phyloP scores from a whole-genome alignment of 2,888 invertebrate species.

The Perdita meconis region DNA sequence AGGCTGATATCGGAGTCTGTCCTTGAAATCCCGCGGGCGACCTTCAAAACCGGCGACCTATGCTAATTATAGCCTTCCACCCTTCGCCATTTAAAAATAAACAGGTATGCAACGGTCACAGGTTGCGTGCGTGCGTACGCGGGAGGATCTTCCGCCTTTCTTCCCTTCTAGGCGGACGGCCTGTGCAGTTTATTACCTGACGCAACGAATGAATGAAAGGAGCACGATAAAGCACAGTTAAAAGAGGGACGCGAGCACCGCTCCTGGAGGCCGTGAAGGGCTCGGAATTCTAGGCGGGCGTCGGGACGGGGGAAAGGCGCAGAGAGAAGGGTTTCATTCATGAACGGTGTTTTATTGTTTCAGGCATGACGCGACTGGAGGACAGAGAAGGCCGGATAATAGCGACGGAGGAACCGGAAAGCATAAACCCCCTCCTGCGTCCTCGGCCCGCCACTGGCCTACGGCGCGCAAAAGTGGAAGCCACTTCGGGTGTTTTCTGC shows the following conservation, averaged over 20 bases:
- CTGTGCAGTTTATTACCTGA: slow-evolving; percentile 73
- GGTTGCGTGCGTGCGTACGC: slow-evolving; percentile 9
- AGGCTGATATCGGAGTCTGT: no score
- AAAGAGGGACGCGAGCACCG: slow-evolving; percentile 73
- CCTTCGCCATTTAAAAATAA: slow-evolving; percentile 57
- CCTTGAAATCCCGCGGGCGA: slow-evolving; percentile 42
- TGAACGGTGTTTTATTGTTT: slow-evolving; percentile 82
- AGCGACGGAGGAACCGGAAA: slow-evolving; percentile 81
- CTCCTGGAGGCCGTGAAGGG: slow-evolving; percentile 61
- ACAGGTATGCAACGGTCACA: slow-evolving; percentile 38
- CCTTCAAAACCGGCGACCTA: slow-evolving; percentile 42
- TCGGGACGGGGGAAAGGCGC: slow-evolving; percentile 54
- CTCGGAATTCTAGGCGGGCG: slow-evolving; percentile 47
- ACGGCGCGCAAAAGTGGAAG: slow-evolving; percentile 74
- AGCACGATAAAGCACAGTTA: slow-evolving; percentile 76
- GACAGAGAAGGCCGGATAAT: slow-evolving; percentile 77
- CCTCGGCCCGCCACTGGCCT: no score
- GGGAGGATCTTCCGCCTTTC: slow-evolving; percentile 62
- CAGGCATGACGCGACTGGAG: slow-evolving; percentile 77
- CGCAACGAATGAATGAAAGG: slow-evolving; percentile 76
- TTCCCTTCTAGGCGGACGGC: slow-evolving; percentile 42
- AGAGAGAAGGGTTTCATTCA: slow-evolving; percentile 79
- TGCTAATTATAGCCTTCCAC: slow-evolving; percentile 33
- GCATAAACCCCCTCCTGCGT: slow-evolving; percentile 74
- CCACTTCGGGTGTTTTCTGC: slow-evolving; percentile 74